These are phyloP conservation scores for Drosophila repletoides DNA, from an alignment of 1,140 invertebrate species.

Conservation along the genomic window DNA sequence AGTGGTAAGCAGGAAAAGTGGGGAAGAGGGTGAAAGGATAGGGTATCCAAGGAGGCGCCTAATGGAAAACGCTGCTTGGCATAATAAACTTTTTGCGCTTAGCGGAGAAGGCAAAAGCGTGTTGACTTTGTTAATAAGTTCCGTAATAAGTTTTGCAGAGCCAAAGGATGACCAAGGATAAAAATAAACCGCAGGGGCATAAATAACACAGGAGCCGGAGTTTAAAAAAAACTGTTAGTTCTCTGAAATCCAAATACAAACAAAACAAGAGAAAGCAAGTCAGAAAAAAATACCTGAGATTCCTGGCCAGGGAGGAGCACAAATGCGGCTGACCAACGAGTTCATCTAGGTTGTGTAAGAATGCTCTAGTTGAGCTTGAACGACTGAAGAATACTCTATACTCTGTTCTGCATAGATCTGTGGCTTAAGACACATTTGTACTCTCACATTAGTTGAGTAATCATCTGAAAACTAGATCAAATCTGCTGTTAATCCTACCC, in stretches of 20 bases:
- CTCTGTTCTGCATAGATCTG: too few relatives aligned
- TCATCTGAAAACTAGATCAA: too few relatives aligned
- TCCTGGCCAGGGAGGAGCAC: background rate
- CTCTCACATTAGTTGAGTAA: too few relatives aligned
- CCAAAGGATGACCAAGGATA: conserved; percentile 45
- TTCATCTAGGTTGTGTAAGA: too few relatives aligned
- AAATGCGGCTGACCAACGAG: background rate
- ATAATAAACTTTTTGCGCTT: conserved; percentile 64
- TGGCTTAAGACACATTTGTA: too few relatives aligned
- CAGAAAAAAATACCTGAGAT: background rate
- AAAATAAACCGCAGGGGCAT: conserved; percentile 55
- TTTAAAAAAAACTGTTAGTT: conserved; percentile 38
- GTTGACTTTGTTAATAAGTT: conserved; percentile 81
- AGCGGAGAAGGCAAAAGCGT: conserved; percentile 45
- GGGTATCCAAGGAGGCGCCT: conserved; percentile 11
- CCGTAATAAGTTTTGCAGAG: conserved; percentile 63
- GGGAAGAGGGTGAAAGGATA: background rate
- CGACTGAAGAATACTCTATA: too few relatives aligned
- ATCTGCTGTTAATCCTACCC: too few relatives aligned
- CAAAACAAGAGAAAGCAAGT: conserved; percentile 17
- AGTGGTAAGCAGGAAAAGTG: background rate
- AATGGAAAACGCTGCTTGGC: conserved; percentile 69
- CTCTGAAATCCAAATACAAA: conserved; percentile 39
- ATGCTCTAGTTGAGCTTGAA: too few relatives aligned
- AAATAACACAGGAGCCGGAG: conserved; percentile 55